Evolutionary conservation across 2,888 invertebrate species (phyloP).

Genomic region (Synanthedon myopaeformis): DNA sequence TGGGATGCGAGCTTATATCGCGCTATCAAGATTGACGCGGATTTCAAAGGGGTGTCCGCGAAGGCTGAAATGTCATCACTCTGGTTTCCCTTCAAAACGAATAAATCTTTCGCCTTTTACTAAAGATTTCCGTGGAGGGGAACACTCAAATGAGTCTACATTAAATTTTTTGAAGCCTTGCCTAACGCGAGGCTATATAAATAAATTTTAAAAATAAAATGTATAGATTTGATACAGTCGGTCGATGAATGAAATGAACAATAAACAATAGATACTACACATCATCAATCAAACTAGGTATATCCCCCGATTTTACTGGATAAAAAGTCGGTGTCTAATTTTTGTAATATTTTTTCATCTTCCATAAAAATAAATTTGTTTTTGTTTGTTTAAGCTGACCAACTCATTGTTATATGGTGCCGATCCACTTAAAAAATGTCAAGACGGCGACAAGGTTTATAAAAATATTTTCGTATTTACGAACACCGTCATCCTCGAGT

Average conservation of each 20-base stretch:
- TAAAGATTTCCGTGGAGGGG: constrained; percentile 84
- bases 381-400: constrained; percentile 29
- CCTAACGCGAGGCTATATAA: not conserved
- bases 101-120: constrained; percentile 85
- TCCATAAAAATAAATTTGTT: not conserved
- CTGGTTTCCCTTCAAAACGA: constrained; percentile 76
- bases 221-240: too few relatives aligned
- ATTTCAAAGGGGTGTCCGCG: not conserved
- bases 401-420: constrained; percentile 44
- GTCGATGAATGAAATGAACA: too few relatives aligned
- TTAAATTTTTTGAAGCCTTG: not conserved
- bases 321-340: too few relatives aligned
- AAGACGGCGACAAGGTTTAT: constrained; percentile 25
- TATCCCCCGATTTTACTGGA: too few relatives aligned
- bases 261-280: not conserved
- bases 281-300: too few relatives aligned
- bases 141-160: constrained; percentile 77
- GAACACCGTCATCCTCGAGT: constrained; percentile 16
- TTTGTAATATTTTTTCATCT: too few relatives aligned
- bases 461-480: constrained; percentile 40
- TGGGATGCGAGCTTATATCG: not conserved
- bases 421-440: constrained; percentile 41
- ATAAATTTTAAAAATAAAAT: not conserved
- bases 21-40: not conserved
- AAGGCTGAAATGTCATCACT: constrained; percentile 24